Base-by-base conservation (phyloP, 2,797 vertebrate genomes). In the Yasuhikotakia modesta region DNA sequence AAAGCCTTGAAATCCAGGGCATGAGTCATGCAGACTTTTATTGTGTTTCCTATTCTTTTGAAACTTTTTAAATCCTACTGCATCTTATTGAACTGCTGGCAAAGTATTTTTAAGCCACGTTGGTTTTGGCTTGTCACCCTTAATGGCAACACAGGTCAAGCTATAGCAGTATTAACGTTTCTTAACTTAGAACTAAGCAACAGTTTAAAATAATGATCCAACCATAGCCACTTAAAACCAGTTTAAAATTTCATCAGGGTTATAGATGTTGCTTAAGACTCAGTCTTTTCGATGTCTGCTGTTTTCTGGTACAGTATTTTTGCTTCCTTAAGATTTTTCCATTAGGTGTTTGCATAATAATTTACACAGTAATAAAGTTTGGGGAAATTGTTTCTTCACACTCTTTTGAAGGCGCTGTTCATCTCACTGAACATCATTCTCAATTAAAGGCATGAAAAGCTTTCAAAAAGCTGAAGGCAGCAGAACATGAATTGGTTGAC, bases 371-470 rank as follows among this genome's bases (percentile, higher is more conserved):
- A 60, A 48, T 30, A 60, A 69, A 48, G 24, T 68, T 48, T 39
- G 30, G 65, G 58, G 74, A 76, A 76, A 60, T 58, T 7, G 65
- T 71, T 68, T 17, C 66, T 35, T 70, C 65, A 21, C 35, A 21
- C 39, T 58, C 48, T 17, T 73, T 69, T 81, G 52, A 81, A 76
- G 73, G 35, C 2, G 0, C 57, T 66, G 65, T 81, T 48, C 45
- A 55, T 67, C 58, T 24, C 45, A 66, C 48, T 64, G 66, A 35
- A 24, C 63, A 48, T 63, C 76, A 71, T 73, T 74, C 79, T 83
- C 61, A 78, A 81, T 85, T 74, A 81, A 83, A 66, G 46, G 67
- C 73, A 78, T 76, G 83, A 76, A 67, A 74, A 73, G 76, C 61
- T 52, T 73, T 81, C 69, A 78, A 80, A 75, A 76, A 79, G 65